Evolutionary conservation across 2,113 vertebrate species (phyloP), one percentile per base, ranked within the genome.

Genomic region (Atractosteus spatula): DNA sequence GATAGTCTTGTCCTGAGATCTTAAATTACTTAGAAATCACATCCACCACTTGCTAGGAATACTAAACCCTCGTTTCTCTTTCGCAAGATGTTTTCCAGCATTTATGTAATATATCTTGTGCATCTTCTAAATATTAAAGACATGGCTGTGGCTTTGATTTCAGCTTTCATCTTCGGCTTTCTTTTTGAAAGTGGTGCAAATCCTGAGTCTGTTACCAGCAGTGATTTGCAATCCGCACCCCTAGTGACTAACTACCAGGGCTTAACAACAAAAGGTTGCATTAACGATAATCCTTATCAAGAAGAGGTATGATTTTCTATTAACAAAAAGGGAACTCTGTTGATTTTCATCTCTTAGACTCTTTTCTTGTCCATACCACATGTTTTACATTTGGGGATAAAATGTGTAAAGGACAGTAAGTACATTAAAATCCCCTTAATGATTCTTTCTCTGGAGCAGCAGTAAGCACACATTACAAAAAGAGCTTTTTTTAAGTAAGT

Each of bases 251-350:
- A 54, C 71, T 54, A 66, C 42, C 54, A 45, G 55, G 57, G 54
- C 8, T 0, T 13, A 8, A 57, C 16, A 13, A 73, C 71, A 62
- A 73, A 73, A 44, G 71, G 55, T 7, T 41, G 55, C 55, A 29
- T 61, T 73, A 73, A 73, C 62, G 71, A 67, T 41, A 57, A 6
- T 59, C 55, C 41, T 66, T 72, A 66, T 72, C 71, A 12, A 45
- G 71, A 65, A 59, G 71, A 61, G 13, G 8, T 8, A 68, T 65
- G 45, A 43, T 56, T 41, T 57, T 13, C 17, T 64, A 67, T 67
- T 73, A 61, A 73, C 63, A 73, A 66, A 70, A 29, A 73, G 64
- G 63, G 68, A 66, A 67, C 4, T 8, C 47, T 29, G 12, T 55
- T 51, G 64, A 43, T 43, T 61, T 72, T 73, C 55, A 68, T 73